A percentile compares a stretch with the other conserved stretches of the same genome.
Evolutionary conservation across 2,113 vertebrate species (phyloP).

Genomic region (Dermatemys mawii): DNA sequence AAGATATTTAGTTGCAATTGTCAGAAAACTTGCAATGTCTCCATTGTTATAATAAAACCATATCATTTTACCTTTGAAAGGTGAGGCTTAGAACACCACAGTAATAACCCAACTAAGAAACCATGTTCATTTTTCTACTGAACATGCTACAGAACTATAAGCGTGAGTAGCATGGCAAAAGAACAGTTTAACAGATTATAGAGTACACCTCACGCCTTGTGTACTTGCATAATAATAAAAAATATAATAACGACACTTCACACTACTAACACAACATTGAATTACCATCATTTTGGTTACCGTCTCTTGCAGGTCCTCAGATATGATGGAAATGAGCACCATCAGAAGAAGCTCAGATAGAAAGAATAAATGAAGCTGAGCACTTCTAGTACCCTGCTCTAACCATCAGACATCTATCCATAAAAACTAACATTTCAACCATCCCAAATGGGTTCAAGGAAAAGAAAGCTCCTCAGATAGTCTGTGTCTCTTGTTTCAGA

Average conservation of each 20-base stretch:
- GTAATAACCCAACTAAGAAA: background rate
- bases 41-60: background rate
- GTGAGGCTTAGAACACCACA: accelerated
- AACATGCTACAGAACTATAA: background rate
- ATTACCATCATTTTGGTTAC: background rate
- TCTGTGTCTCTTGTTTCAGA: background rate
- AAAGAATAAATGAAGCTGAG: background rate
- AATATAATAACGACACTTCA: background rate
- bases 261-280: background rate
- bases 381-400: background rate
- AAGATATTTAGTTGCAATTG: background rate
- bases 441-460: accelerated
- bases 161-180: background rate
- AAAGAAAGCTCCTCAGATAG: background rate
- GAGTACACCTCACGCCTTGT: accelerated
- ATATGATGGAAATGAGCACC: background rate
- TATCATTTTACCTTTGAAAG: background rate
- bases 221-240: background rate
- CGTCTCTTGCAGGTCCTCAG: background rate
- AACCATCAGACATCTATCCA: background rate
- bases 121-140: background rate
- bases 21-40: background rate
- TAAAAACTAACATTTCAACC: background rate
- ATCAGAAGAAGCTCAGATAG: background rate
- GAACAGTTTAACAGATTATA: background rate